These are phyloP conservation scores for Parauchenoglanis punctatus DNA, from an alignment of 2,797 vertebrate genomes.

Conservation along the genomic window DNA sequence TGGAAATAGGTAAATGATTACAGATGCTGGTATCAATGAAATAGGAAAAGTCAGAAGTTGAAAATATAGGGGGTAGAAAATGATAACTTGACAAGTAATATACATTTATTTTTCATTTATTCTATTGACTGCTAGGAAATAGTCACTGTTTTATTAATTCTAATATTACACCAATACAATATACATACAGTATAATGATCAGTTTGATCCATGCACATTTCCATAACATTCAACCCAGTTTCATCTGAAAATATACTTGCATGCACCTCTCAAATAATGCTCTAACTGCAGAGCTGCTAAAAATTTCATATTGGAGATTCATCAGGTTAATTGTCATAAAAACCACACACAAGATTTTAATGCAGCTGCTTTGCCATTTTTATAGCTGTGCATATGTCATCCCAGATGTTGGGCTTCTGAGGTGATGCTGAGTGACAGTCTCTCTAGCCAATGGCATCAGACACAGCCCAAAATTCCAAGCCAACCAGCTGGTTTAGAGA, in stretches of 20 bases:
- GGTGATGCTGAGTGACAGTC: slow-evolving; percentile 29
- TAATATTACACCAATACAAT: not conserved
- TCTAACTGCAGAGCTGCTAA: not conserved
- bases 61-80: not conserved
- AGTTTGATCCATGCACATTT: not conserved
- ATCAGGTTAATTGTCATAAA: slow-evolving; percentile 46
- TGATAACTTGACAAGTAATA: not conserved
- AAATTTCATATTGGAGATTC: slow-evolving; percentile 7
- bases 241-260: not conserved
- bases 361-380: slow-evolving; percentile 36
- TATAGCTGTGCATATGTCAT: slow-evolving; percentile 48
- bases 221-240: not conserved
- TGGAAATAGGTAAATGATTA: not conserved
- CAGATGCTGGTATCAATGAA: not conserved
- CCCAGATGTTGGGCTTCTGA: slow-evolving; percentile 42
- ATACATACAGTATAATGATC: not conserved
- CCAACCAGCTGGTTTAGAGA: slow-evolving; percentile 24
- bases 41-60: not conserved
- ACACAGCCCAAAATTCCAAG: slow-evolving; percentile 17
- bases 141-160: not conserved
- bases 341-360: slow-evolving; percentile 36
- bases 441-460: slow-evolving; percentile 26
- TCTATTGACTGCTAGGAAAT: not conserved
- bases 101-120: not conserved
- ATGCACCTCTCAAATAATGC: not conserved